Evolutionary conservation across 2,797 vertebrate genomes (phyloP).

Genomic region (Steatocranus sp.): DNA sequence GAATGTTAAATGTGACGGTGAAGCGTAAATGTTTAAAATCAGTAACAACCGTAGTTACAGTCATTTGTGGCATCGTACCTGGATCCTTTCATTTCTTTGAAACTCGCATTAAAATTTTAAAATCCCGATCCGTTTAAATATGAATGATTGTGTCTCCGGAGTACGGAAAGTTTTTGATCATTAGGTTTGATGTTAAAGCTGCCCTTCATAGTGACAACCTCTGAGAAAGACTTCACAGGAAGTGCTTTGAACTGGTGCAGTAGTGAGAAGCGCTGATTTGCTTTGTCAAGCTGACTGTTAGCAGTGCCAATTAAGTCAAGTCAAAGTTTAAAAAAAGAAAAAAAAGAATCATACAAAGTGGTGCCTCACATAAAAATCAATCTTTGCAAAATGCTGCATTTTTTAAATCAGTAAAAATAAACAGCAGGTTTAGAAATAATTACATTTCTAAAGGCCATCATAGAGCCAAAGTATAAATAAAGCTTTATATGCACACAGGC

Average conservation of each 20-base stretch:
- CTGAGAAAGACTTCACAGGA: not conserved
- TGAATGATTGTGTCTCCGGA: not conserved
- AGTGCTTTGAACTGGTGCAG: not conserved
- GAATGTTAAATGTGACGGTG: not conserved
- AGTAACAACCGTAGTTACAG: not conserved
- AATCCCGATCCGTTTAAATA: not conserved
- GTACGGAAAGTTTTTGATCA: not conserved
- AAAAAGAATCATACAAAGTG: not conserved
- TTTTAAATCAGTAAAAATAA: not conserved
- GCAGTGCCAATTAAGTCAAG: not conserved
- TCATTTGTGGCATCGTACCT: not conserved
- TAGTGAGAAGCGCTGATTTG: not conserved
- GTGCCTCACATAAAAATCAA: not conserved
- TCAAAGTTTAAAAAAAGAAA: not conserved
- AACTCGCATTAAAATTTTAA: not conserved
- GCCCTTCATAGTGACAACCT: not conserved
- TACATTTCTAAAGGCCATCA: too few relatives aligned
- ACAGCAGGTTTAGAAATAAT: rapidly evolving
- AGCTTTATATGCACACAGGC: not conserved
- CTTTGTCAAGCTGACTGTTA: not conserved
- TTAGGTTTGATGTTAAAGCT: not conserved
- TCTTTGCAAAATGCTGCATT: not conserved
- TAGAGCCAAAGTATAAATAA: not conserved
- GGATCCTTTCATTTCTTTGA: not conserved
- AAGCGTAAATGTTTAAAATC: not conserved